Conservation (phyloP, 2,888 invertebrate genomes). For the Dasysyrphus albostriatus region DNA sequence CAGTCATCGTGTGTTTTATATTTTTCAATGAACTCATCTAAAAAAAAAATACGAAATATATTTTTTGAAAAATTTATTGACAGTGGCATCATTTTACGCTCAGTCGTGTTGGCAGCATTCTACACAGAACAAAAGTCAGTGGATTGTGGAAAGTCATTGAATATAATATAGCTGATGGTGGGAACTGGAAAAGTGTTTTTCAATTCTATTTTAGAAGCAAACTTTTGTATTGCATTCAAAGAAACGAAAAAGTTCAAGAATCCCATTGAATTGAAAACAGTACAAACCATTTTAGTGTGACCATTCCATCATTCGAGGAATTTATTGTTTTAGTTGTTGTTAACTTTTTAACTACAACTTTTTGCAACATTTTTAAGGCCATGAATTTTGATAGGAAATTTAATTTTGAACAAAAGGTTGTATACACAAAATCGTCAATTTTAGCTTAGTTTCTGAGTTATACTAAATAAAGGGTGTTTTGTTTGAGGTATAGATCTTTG, state of each 20-base stretch:
- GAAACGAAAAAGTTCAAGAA: not conserved
- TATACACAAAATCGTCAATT: too few relatives aligned
- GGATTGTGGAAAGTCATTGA: not conserved
- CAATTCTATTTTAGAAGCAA: slow-evolving; percentile 50
- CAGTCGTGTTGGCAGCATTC: not conserved
- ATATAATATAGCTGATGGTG: not conserved
- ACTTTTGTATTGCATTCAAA: not conserved
- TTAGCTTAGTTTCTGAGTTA: too few relatives aligned
- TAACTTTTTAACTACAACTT: too few relatives aligned
- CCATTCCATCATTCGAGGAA: not conserved
- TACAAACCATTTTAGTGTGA: not conserved
- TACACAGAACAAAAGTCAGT: not conserved
- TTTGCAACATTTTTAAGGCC: too few relatives aligned
- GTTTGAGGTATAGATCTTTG: too few relatives aligned
- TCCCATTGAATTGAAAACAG: slow-evolving; percentile 1
- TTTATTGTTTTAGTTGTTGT: not conserved
- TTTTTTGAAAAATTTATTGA: slow-evolving; percentile 63
- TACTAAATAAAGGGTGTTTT: too few relatives aligned
- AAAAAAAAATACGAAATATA: slow-evolving; percentile 54
- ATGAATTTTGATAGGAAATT: too few relatives aligned
- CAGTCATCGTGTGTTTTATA: slow-evolving; percentile 26
- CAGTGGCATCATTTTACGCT: slow-evolving; percentile 45
- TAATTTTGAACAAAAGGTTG: too few relatives aligned
- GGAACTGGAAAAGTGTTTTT: slow-evolving; percentile 22
- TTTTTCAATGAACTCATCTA: slow-evolving; percentile 59